Evolutionary conservation across 2,797 vertebrate species (phyloP), one percentile per base, ranked within the genome.

Genomic region (Sebastes diploproa): DNA sequence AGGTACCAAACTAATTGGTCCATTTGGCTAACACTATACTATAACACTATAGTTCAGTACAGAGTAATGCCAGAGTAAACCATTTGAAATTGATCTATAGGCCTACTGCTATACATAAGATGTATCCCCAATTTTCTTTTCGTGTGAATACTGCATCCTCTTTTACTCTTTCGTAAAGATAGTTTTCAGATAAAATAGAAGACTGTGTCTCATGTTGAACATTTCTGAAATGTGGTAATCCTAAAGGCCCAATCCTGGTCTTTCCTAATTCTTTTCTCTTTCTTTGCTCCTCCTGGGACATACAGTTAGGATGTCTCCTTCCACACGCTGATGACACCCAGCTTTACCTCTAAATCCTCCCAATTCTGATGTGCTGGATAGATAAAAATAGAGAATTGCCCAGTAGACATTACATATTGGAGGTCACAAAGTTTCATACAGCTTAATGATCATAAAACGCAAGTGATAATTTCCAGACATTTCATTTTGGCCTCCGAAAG

Each of bases 291-390:
- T 38, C 5, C 22, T 38, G 5, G 3, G n/a, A 23, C 2, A 29
- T 59, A 4, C 1, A 65, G 2, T 58, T 22, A 2, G 25, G 27
- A 38, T 7, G 4, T 72, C 7, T 29, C 1, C 9, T 36, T 86
- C 22, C 20, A 23, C 32, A 64, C 9, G 77, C 86, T 64, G 89
- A 89, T 80, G 89, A 91, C 60, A 78, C 38, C 6, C 36, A 36
- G 14, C 14, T 89, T 63, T 86, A 83, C 50, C 30, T 83, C 22
- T 34, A 64, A 59, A 69, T 66, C 10, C 1, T 62, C 13, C 16
- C 2, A 70, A 10, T 27, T 59, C 18, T n/a, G 14, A 32, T 50
- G 0, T 55, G 18, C 20, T 22, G 18, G 6, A 60, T 7, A 36
- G 0, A 7, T 1, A 46, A 16, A 34, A 9, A 42, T 16, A 42